Conservation (phyloP, 1,140 invertebrate species). For the Scaptomyza montana region DNA sequence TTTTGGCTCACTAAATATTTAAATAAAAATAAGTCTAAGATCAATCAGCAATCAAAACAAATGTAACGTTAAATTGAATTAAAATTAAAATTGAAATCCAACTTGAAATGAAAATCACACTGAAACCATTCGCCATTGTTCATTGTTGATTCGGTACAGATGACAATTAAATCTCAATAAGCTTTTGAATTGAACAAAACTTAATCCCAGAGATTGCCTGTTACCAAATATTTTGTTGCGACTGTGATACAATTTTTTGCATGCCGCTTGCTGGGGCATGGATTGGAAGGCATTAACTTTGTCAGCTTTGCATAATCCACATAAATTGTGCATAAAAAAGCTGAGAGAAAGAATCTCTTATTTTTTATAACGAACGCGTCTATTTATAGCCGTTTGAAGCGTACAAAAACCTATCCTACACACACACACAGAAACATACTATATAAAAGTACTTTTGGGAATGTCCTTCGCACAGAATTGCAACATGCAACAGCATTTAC, state of each 20-base stretch:
- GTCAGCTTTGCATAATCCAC: constrained; percentile 75
- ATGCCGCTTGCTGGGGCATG: not conserved
- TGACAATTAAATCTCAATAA: not conserved
- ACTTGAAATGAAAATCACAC: not conserved
- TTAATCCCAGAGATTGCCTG: not conserved
- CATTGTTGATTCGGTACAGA: not conserved
- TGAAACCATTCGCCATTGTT: not conserved
- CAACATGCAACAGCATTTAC: constrained; percentile 21
- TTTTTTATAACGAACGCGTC: constrained; percentile 62
- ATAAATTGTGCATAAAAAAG: constrained; percentile 54
- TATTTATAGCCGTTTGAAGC: constrained; percentile 12
- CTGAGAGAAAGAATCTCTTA: constrained; percentile 53
- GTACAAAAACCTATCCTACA: too few species aligned
- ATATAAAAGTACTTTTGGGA: constrained; percentile 52
- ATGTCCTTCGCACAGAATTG: constrained; percentile 65
- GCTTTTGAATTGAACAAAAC: constrained; percentile 1
- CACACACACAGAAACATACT: constrained; percentile 3
- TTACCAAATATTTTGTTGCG: constrained; percentile 8
- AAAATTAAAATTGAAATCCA: not conserved
- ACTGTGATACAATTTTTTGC: not conserved
- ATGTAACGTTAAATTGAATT: too few species aligned
- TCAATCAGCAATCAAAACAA: too few species aligned
- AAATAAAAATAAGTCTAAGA: too few species aligned
- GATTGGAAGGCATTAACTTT: constrained; percentile 35
- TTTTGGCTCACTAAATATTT: too few species aligned